phyloP scores from a whole-genome alignment of 2,113 vertebrate genomes.

The Leptodactylus fuscus region DNA sequence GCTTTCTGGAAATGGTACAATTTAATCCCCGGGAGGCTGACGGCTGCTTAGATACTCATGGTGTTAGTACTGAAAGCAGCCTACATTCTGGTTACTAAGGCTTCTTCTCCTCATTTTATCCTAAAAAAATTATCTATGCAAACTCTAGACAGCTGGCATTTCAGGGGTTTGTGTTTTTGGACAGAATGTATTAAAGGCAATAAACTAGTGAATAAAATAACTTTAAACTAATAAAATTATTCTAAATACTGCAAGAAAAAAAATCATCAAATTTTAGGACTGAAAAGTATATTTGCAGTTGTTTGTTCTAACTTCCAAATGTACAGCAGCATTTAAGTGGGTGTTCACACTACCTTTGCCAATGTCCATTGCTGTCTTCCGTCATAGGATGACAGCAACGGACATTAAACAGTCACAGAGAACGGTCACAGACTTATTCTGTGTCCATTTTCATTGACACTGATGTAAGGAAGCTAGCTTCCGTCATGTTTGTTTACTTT shows the following conservation, averaged over 20 bases:
- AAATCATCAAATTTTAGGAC: too few species aligned
- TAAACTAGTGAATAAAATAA: background rate
- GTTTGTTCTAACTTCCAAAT: background rate
- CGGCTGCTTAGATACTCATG: conserved; percentile 6
- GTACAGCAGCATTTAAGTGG: too few species aligned
- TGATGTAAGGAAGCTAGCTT: too few species aligned
- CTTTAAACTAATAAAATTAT: background rate
- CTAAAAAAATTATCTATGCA: background rate
- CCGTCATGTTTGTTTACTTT: too few species aligned
- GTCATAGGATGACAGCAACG: too few species aligned
- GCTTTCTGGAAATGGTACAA: conserved; percentile 16
- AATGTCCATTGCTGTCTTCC: too few species aligned
- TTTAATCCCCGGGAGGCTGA: conserved; percentile 18
- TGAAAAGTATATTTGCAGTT: background rate
- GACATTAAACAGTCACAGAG: too few species aligned
- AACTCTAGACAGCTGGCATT: conserved; percentile 15
- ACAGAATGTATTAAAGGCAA: too few species aligned
- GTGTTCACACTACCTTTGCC: too few species aligned
- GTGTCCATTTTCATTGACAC: too few species aligned
- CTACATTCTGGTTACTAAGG: background rate
- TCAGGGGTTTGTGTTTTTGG: background rate
- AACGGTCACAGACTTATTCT: too few species aligned
- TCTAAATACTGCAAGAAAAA: too few species aligned
- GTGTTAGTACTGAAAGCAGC: background rate
- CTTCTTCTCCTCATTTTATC: background rate